Evolutionary conservation across 2,113 vertebrate species (phyloP).

Genomic region (Archilochus colubris): DNA sequence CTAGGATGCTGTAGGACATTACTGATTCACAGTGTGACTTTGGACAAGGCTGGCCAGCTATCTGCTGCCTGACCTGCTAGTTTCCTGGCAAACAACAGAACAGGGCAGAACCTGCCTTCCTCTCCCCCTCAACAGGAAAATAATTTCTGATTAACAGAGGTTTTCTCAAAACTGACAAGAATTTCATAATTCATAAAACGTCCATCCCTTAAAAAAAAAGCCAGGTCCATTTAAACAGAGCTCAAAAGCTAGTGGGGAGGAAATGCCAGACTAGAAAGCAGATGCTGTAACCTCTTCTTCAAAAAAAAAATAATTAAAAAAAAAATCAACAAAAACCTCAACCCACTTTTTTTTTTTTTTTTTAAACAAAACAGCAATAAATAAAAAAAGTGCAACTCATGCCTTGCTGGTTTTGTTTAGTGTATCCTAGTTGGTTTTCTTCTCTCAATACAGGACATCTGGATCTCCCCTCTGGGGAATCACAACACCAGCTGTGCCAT

Average conservation of each 20-base stretch:
- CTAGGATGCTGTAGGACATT: too few species aligned
- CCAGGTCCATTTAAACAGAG: background rate
- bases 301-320: background rate
- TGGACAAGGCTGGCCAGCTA: background rate
- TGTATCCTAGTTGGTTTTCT: background rate
- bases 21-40: background rate
- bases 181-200: background rate
- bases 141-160: background rate
- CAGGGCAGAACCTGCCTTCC: background rate
- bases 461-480: background rate
- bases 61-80: background rate
- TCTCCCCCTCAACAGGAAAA: background rate
- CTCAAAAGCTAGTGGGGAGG: background rate
- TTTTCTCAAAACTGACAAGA: background rate
- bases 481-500: background rate
- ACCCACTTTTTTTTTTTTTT: too few species aligned
- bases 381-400: accelerated
- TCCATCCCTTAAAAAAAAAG: background rate
- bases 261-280: background rate
- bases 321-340: too few species aligned
- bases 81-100: background rate
- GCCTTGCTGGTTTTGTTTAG: background rate
- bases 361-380: too few species aligned
- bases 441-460: background rate
- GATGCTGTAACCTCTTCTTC: background rate